Conservation (phyloP, 2,113 vertebrate genomes). For the Balaeniceps rex region DNA sequence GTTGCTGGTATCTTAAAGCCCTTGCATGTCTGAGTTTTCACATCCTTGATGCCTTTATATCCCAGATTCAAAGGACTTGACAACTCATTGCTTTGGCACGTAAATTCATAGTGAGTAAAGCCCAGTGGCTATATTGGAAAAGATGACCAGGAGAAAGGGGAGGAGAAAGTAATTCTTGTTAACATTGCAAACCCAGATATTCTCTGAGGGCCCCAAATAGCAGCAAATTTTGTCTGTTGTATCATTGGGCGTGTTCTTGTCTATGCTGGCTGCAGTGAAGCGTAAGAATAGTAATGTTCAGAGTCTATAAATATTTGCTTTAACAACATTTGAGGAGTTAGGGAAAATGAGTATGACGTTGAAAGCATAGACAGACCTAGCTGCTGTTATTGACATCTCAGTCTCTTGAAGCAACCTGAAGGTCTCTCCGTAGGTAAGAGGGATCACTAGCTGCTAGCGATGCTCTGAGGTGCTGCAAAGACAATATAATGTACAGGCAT, state of each 20-base stretch:
- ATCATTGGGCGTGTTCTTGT: rapidly evolving
- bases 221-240: not conserved
- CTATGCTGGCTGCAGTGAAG: not conserved
- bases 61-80: not conserved
- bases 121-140: not conserved
- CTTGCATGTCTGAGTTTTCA: not conserved
- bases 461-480: not conserved
- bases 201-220: not conserved
- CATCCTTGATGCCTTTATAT: not conserved
- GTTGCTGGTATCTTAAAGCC: not conserved
- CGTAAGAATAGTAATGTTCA: not conserved
- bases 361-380: not conserved
- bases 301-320: not conserved
- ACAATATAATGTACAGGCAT: not conserved
- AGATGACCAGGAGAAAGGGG: not conserved
- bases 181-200: not conserved
- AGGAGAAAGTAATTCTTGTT: not conserved
- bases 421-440: not conserved
- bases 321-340: not conserved
- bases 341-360: not conserved
- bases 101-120: not conserved
- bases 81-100: not conserved
- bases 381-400: not conserved
- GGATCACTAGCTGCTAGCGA: not conserved
- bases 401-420: not conserved